A percentile compares a stretch with the other conserved stretches of the same genome.
Conservation (phyloP, 2,113 vertebrate species). For the Bothrops jararaca region DNA sequence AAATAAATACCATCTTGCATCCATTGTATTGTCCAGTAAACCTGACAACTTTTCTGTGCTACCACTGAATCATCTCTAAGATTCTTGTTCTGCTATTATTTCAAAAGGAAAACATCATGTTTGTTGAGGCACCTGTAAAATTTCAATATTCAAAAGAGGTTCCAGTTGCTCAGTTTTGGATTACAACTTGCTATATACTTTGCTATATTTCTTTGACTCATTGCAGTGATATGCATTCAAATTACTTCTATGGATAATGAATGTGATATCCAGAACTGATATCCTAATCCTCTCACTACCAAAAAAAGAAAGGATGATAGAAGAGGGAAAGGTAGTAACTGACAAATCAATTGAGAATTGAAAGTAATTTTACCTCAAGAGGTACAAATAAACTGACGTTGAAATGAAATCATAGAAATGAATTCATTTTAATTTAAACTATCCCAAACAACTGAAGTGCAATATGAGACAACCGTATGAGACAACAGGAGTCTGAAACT, state of each 20-base stretch:
- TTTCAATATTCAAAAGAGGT: background rate
- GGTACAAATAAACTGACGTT: conserved; percentile 22
- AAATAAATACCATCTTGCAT: background rate
- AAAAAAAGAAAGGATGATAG: background rate
- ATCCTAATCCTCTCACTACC: conserved; percentile 24
- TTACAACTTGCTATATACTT: background rate
- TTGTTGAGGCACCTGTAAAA: background rate
- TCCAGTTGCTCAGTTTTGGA: background rate
- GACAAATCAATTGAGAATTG: conserved; percentile 33
- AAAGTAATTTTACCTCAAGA: conserved; percentile 30
- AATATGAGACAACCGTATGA: conserved; percentile 32
- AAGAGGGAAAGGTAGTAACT: conserved; percentile 23
- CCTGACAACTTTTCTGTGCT: background rate
- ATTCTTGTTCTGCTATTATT: background rate
- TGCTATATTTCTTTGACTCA: background rate
- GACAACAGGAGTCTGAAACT: conserved; percentile 1
- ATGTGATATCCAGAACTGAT: conserved; percentile 35
- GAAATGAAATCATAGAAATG: background rate
- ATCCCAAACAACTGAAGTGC: background rate
- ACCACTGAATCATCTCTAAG: background rate
- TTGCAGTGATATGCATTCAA: background rate
- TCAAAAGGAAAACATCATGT: background rate
- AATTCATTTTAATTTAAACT: background rate
- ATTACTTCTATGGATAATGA: background rate
- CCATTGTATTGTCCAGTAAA: background rate